Conservation (phyloP, 2,888 invertebrate species). For the Heliconius ismenius region DNA sequence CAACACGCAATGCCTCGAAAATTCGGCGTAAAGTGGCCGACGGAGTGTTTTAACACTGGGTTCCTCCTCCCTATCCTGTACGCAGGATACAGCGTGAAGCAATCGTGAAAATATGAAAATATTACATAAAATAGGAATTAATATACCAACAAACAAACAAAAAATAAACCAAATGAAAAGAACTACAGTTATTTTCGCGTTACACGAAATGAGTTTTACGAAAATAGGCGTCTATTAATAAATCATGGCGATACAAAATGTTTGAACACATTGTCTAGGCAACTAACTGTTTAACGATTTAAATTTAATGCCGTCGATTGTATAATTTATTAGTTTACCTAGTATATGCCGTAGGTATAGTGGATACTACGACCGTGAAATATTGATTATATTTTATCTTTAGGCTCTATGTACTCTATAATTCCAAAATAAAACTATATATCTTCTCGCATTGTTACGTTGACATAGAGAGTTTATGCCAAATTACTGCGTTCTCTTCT, state of each 20-base stretch:
- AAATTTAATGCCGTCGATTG: constrained; percentile 12
- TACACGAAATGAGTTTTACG: neutral
- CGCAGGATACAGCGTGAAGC: neutral
- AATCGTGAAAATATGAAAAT: too few relatives aligned
- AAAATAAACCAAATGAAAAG: neutral
- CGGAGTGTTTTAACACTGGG: too few relatives aligned
- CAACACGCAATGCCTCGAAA: too few relatives aligned
- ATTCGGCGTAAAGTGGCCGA: too few relatives aligned
- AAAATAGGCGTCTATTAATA: constrained; percentile 23
- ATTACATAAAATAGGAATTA: neutral
- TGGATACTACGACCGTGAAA: neutral
- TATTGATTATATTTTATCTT: neutral
- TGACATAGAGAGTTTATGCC: too few relatives aligned
- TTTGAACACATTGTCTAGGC: constrained; percentile 10
- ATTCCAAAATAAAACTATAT: too few relatives aligned
- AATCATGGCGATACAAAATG: neutral
- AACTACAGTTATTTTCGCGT: neutral
- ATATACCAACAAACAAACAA: neutral
- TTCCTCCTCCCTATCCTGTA: too few relatives aligned
- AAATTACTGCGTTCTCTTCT: too few relatives aligned
- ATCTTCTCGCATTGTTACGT: too few relatives aligned
- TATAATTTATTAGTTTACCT: constrained; percentile 2
- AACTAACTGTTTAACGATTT: constrained; percentile 16
- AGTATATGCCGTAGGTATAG: neutral
- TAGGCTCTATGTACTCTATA: neutral